Evolutionary conservation across 2,888 invertebrate genomes (phyloP).

Genomic region (Apotomis betuletana): DNA sequence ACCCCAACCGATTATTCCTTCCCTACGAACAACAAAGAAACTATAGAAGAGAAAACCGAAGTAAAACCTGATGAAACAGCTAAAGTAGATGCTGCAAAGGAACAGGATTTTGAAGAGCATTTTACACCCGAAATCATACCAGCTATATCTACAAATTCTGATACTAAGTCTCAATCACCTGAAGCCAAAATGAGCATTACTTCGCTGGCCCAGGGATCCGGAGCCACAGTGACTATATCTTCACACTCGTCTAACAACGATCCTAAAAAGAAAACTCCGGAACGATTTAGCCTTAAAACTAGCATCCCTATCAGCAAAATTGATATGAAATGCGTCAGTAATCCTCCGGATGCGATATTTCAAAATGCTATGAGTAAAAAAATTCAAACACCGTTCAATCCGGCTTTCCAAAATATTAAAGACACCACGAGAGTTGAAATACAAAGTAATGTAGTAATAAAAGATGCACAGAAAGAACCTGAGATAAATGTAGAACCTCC

Average conservation of each 20-base stretch:
- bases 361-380: conserved; percentile 52
- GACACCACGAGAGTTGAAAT: conserved; percentile 67
- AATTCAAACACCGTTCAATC: conserved; percentile 52
- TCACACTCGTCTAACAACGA: conserved; percentile 57
- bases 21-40: conserved; percentile 50
- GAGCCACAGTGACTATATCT: conserved; percentile 62
- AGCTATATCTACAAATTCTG: conserved; percentile 52
- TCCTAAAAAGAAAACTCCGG: conserved; percentile 65
- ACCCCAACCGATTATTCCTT: conserved; percentile 57
- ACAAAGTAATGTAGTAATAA: conserved; percentile 74
- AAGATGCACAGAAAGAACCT: conserved; percentile 62
- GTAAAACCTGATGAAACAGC: conserved; percentile 46
- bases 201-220: conserved; percentile 67
- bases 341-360: conserved; percentile 56
- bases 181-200: conserved; percentile 70
- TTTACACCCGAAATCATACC: conserved; percentile 69
- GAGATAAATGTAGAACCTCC: conserved; percentile 50
- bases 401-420: conserved; percentile 55
- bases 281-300: conserved; percentile 76
- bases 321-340: conserved; percentile 74
- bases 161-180: conserved; percentile 48
- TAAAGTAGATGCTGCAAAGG: conserved; percentile 48
- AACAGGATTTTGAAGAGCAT: conserved; percentile 72
- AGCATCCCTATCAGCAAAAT: conserved; percentile 80
- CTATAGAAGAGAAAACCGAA: conserved; percentile 48